phyloP scores from a whole-genome alignment of 2,888 invertebrate species.

The Sminthurides aquaticus region DNA sequence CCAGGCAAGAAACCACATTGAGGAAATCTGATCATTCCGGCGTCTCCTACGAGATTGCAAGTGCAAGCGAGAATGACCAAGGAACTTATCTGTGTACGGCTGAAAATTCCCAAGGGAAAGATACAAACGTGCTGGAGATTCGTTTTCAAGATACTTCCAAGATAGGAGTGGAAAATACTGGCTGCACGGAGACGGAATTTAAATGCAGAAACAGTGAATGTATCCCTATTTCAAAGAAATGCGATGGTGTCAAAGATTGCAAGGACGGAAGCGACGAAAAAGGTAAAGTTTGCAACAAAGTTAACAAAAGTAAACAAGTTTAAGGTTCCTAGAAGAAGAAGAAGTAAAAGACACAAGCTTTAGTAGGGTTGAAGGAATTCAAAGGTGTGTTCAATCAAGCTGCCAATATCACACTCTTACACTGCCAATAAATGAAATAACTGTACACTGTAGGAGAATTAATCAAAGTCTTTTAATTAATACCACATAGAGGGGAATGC shows the following conservation, averaged over 20 bases:
- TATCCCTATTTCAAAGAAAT: background rate
- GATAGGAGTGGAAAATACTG: background rate
- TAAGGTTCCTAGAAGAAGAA: too few species aligned
- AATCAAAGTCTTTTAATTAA: too few species aligned
- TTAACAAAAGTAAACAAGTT: too few species aligned
- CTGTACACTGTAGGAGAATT: too few species aligned
- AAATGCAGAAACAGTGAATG: background rate
- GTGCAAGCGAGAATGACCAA: background rate
- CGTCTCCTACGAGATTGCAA: background rate
- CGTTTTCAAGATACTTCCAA: background rate
- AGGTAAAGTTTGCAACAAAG: background rate
- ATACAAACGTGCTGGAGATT: background rate
- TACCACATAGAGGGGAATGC: background rate
- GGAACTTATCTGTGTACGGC: constrained; percentile 3
- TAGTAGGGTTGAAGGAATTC: too few species aligned
- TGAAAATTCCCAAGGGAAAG: constrained; percentile 4
- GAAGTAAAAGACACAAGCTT: background rate
- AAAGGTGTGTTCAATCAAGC: too few species aligned
- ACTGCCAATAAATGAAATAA: too few species aligned
- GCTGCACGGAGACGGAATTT: background rate
- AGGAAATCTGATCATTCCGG: background rate
- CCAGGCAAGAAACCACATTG: background rate
- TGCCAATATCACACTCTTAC: too few species aligned
- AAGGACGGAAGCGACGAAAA: constrained; percentile 6
- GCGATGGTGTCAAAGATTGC: constrained; percentile 5